Evolutionary conservation across 92 coral and sea anemone species (phyloP).

Genomic region (Umimayanthus kanabou): DNA sequence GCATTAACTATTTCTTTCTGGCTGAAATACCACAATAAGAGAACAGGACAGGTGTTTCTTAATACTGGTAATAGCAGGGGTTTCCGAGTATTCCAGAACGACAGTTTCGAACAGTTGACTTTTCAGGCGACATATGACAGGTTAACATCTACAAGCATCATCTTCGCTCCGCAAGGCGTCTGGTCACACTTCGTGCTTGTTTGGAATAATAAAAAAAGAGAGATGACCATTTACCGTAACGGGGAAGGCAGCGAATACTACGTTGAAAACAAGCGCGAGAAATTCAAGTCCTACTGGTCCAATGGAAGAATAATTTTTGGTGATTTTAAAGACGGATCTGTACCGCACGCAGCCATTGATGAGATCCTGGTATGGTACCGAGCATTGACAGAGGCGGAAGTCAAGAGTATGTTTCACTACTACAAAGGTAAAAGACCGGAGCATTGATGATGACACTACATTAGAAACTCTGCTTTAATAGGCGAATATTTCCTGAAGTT

Average conservation of each 20-base stretch:
- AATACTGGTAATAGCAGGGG: background rate
- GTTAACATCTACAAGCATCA: background rate
- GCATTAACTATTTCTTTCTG: background rate
- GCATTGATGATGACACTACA: background rate
- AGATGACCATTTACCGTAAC: background rate
- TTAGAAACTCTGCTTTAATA: background rate
- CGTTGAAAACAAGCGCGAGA: background rate
- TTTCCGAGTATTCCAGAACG: background rate
- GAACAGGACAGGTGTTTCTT: background rate
- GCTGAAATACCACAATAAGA: background rate
- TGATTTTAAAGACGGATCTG: background rate
- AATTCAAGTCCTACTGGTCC: background rate
- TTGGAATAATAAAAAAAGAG: background rate
- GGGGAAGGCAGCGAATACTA: background rate
- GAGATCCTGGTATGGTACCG: background rate
- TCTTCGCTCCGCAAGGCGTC: background rate
- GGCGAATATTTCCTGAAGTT: too few relatives aligned
- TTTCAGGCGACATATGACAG: background rate
- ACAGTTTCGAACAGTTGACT: background rate
- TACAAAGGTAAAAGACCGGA: background rate
- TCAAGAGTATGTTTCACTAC: background rate
- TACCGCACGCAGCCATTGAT: slow-evolving; percentile 3
- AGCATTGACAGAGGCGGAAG: background rate
- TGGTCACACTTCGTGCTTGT: slow-evolving; percentile 2
- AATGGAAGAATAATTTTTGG: background rate